Base-by-base conservation (phyloP, 1,140 invertebrate species). In the Caenorhabditis brenneri region DNA sequence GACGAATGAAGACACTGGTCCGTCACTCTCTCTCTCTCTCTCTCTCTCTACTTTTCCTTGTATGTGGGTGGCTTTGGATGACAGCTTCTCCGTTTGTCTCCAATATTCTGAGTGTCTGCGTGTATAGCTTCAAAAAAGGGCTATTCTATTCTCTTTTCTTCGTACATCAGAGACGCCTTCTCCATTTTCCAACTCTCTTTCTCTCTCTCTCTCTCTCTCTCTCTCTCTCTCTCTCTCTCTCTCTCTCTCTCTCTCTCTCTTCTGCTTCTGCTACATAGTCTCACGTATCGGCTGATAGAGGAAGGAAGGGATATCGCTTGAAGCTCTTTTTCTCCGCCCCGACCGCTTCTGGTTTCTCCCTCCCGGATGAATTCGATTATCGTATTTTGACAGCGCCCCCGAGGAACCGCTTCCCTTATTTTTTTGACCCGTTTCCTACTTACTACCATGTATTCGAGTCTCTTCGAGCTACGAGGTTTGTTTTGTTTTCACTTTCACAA, bases 1-100 rank as follows among this genome's bases (percentile, higher is more conserved):
- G 79, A 80, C 27, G 51, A 55, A 55, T 39, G 79, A 80, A 55
- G 79, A 80, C 48, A 80, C 79, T 80, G 79, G 46, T 55, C 79
- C 79, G 9, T 16, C 22, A 7, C 29, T 31, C 74, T 79, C 36
- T 78, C 69, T 48, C 74, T 48, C 39, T 79, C 74, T 74, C 31
- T 74, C 74, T 48, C 39, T 79, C 74, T 74, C 31, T 74, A 2
- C 3, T 55, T 39, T 80, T 80, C 79, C 79, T 36, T 80, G 33
- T 55, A 55, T 51, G 79, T 80, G 79, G 79, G 51, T 55, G 79
- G 48, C 79, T 80, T 49, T 55, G 46, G 48, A 80, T 55, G 46
- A 51, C 46, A 80, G 48, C 51, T 83, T 55, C 53, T 33, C 82
- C 31, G 27, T 60, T 42, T 31, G 80, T 27, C 15, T 53, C 31